These are phyloP conservation scores for Puma concolor DNA, from an alignment of 2,113 vertebrate species.

Conservation along the genomic window DNA sequence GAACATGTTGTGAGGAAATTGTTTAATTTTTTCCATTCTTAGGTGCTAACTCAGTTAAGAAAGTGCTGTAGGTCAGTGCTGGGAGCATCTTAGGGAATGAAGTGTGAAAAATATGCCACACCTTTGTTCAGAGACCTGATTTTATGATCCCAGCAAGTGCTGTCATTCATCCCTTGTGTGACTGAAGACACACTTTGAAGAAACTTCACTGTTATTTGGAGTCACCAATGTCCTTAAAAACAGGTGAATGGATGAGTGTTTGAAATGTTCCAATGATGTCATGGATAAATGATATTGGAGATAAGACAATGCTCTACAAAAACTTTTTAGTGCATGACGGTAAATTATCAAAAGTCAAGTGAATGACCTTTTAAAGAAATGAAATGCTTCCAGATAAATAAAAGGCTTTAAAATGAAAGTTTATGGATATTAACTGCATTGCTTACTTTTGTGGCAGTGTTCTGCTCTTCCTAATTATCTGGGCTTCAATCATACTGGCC, in stretches of 20 bases:
- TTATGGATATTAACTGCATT: neutral
- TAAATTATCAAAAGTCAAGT: slow-evolving; percentile 31
- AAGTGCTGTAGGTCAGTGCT: neutral
- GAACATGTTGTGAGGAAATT: slow-evolving; percentile 65
- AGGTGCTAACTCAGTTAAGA: slow-evolving; percentile 38
- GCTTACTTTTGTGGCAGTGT: neutral
- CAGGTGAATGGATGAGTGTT: neutral
- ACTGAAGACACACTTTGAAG: neutral
- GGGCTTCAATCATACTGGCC: neutral
- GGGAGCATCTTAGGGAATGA: slow-evolving; percentile 32
- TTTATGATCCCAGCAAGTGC: neutral
- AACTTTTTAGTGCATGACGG: neutral
- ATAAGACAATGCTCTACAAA: neutral
- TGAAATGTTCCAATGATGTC: slow-evolving; percentile 18
- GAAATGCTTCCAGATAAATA: slow-evolving; percentile 22
- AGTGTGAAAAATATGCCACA: slow-evolving; percentile 20
- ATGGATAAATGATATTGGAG: slow-evolving; percentile 8
- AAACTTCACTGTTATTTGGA: neutral
- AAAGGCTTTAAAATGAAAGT: slow-evolving; percentile 10
- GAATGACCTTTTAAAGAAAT: slow-evolving; percentile 6
- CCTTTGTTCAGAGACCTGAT: slow-evolving; percentile 1
- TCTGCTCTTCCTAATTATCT: neutral
- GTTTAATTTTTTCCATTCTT: slow-evolving; percentile 53
- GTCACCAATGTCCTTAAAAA: neutral
- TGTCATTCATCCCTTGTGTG: neutral